Conservation (phyloP, 1,140 invertebrate species). For the Euglossa dilemma region DNA sequence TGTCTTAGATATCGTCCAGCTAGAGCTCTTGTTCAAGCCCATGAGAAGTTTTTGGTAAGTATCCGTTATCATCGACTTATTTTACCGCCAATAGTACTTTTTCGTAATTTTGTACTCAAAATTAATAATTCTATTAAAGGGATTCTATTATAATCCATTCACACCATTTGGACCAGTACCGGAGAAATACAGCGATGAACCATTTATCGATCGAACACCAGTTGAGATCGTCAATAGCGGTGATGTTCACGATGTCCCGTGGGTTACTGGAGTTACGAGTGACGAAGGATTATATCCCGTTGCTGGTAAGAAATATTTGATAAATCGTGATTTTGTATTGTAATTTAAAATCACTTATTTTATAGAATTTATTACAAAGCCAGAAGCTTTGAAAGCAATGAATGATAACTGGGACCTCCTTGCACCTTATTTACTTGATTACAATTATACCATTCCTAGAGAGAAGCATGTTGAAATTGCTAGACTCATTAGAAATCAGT, state of each 20-base stretch:
- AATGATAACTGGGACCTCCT: conserved; percentile 84
- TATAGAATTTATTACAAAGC: conserved; percentile 81
- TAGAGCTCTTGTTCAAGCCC: conserved; percentile 81
- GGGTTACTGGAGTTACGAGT: conserved; percentile 83
- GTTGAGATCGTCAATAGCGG: conserved; percentile 82
- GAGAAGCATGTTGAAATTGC: conserved; percentile 78
- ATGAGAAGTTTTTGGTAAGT: conserved; percentile 80
- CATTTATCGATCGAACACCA: conserved; percentile 84
- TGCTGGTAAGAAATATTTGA: conserved; percentile 78
- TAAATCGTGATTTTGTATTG: not conserved
- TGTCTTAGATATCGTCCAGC: conserved; percentile 87
- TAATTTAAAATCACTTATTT: not conserved
- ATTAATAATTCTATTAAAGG: conserved; percentile 68
- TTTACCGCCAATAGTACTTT: too few species aligned
- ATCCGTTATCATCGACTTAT: not conserved
- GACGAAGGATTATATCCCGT: conserved; percentile 86
- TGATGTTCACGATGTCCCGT: conserved; percentile 83
- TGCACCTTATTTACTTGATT: conserved; percentile 84
- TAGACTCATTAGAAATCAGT: conserved; percentile 83
- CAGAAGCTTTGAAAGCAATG: conserved; percentile 80
- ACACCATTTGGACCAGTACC: conserved; percentile 85
- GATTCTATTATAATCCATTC: conserved; percentile 84
- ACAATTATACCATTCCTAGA: conserved; percentile 84
- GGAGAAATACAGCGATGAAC: conserved; percentile 80
- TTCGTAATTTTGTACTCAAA: conserved; percentile 22